Percentiles rank a stretch among this genome's conserved stretches.
Conservation (phyloP, 35 echinoderm and acorn worm species). For the Amphiura filiformis region DNA sequence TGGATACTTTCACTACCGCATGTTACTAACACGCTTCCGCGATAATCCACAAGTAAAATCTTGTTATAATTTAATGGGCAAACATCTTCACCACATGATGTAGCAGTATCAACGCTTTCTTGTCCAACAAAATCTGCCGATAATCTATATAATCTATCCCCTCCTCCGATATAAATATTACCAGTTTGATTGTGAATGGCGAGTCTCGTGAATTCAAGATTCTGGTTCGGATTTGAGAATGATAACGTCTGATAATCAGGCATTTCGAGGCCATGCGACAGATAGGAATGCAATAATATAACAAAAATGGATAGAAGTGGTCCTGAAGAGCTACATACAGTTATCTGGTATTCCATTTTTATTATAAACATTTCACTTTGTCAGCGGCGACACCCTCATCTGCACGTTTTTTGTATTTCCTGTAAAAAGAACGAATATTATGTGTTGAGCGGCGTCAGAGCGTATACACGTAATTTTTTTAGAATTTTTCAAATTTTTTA, state of each 20-base stretch:
- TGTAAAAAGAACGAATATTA: too few species aligned
- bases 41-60: conserved; percentile 16
- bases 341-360: too few species aligned
- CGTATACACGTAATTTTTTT: too few species aligned
- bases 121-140: background rate
- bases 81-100: too few species aligned
- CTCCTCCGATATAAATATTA: background rate
- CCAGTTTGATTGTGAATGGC: background rate
- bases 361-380: too few species aligned
- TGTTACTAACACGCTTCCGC: background rate
- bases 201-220: background rate
- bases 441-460: too few species aligned
- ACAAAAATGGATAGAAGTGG: too few species aligned
- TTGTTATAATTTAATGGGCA: conserved; percentile 24
- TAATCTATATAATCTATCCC: background rate
- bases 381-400: too few species aligned
- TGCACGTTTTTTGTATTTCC: too few species aligned
- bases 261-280: background rate
- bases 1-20: conserved; percentile 6
- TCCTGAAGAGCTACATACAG: too few species aligned
- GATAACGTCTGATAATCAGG: background rate
- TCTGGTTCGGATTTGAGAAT: background rate
- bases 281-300: background rate
- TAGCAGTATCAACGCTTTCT: background rate
- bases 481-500: too few species aligned